These are phyloP conservation scores for Holacanthus passer DNA, from an alignment of 2,113 vertebrate genomes.

Conservation along the genomic window DNA sequence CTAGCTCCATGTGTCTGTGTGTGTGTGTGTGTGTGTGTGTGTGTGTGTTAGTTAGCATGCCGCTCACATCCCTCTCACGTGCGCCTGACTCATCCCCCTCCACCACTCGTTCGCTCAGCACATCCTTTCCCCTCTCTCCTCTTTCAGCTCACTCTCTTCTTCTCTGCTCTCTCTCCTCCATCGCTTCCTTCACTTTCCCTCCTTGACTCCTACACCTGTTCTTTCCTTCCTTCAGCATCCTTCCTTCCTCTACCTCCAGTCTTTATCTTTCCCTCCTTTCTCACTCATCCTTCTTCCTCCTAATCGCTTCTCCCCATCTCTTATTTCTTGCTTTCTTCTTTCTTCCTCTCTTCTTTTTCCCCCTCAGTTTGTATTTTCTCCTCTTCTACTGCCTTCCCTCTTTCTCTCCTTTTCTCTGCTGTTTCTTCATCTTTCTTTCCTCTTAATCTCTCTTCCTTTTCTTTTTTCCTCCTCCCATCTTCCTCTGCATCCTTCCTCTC, in stretches of 20 bases:
- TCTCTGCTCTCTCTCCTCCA: neutral
- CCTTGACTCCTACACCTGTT: neutral
- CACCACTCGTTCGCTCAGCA: constrained; percentile 19
- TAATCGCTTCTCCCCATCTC: too few species aligned
- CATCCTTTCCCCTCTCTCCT: constrained; percentile 39
- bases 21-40: constrained; percentile 38
- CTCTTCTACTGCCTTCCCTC: neutral
- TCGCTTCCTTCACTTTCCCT: neutral
- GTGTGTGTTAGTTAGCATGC: constrained; percentile 56
- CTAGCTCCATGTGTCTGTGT: constrained; percentile 32
- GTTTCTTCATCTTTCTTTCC: neutral
- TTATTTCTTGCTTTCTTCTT: neutral
- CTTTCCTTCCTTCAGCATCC: neutral
- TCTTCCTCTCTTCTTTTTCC: neutral
- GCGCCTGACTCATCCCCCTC: constrained; percentile 72
- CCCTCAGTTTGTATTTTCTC: neutral
- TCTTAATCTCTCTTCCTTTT: neutral
- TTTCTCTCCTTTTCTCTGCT: neutral
- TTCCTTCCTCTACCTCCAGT: neutral
- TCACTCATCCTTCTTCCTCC: neutral
- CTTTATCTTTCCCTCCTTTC: neutral
- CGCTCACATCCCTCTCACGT: constrained; percentile 74
- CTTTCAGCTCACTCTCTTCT: neutral
- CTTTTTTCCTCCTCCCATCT: neutral
- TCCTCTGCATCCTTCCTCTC: neutral